These are phyloP conservation scores for Steinernema carpocapsae DNA, from an alignment of 2,888 invertebrate species.

Conservation along the genomic window DNA sequence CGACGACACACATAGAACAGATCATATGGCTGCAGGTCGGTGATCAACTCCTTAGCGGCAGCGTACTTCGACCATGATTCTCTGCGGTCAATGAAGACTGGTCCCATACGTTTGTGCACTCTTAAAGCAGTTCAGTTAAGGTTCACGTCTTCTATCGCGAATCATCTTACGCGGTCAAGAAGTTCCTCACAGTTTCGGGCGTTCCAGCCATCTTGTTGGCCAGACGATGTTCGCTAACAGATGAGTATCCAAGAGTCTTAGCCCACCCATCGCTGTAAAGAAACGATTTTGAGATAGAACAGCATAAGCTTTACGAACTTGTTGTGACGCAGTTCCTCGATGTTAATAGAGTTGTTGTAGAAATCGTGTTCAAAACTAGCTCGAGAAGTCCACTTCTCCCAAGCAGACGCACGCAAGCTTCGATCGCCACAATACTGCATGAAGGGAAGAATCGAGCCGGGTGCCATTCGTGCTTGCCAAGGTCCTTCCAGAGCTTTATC, in stretches of 20 bases:
- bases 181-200: conserved; percentile 65
- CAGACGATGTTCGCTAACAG: conserved; percentile 64
- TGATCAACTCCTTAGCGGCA: conserved; percentile 53
- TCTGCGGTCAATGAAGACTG: conserved; percentile 64
- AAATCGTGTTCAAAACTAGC: conserved; percentile 62
- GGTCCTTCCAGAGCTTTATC: conserved; percentile 58
- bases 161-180: conserved; percentile 58
- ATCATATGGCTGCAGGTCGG: conserved; percentile 54
- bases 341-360: conserved; percentile 67
- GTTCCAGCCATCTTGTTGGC: conserved; percentile 67
- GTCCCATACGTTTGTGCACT: conserved; percentile 59
- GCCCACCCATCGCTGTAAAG: conserved; percentile 62
- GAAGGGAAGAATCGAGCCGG: conserved; percentile 60
- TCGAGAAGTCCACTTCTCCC: conserved; percentile 61
- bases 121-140: conserved; percentile 45
- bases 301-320: conserved; percentile 46
- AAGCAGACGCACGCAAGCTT: conserved; percentile 54
- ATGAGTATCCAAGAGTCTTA: conserved; percentile 62
- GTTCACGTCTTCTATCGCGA: too few species aligned
- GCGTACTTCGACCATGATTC: conserved; percentile 64
- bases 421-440: conserved; percentile 65
- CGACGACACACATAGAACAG: conserved; percentile 65
- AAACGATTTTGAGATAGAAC: conserved; percentile 31
- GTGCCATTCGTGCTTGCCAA: conserved; percentile 62
- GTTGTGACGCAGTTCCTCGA: conserved; percentile 67